Evolutionary conservation across 2,888 invertebrate genomes (phyloP).

Genomic region (Thereva nobilitata): DNA sequence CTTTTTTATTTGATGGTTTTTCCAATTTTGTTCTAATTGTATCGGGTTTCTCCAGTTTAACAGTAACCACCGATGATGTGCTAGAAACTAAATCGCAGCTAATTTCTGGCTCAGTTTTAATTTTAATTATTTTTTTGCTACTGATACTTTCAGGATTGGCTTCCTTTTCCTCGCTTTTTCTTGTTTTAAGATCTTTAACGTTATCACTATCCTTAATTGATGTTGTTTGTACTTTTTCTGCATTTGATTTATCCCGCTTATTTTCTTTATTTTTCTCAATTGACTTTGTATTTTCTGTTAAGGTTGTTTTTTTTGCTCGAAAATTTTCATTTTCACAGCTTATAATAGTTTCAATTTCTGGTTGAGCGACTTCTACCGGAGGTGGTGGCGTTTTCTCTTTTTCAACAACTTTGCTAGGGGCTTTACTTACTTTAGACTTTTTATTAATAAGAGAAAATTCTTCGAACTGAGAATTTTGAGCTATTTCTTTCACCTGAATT

Average conservation of each 20-base stretch:
- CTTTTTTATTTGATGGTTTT: neutral
- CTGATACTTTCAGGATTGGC: neutral
- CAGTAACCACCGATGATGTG: too few relatives aligned
- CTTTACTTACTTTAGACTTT: conserved; percentile 17
- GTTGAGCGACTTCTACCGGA: neutral
- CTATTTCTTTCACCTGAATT: too few relatives aligned
- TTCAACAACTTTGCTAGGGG: neutral
- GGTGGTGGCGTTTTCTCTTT: conserved; percentile 22
- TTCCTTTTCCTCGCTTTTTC: conserved; percentile 6
- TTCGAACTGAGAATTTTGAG: conserved; percentile 2
- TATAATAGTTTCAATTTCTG: neutral
- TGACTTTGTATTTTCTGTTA: conserved; percentile 15
- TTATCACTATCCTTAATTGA: conserved; percentile 39
- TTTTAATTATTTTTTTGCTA: neutral
- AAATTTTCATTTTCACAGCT: conserved; percentile 32
- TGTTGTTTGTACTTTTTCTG: neutral
- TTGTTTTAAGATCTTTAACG: neutral
- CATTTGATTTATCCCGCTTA: conserved; percentile 26
- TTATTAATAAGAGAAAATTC: conserved; percentile 32
- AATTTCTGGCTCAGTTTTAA: neutral
- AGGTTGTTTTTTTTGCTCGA: neutral
- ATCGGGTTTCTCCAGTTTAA: too few relatives aligned
- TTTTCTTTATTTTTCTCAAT: conserved; percentile 37
- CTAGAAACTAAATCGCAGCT: too few relatives aligned
- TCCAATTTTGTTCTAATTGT: too few relatives aligned